Conservation (phyloP, 2,113 vertebrate species). For the Chaetodon trifascialis region DNA sequence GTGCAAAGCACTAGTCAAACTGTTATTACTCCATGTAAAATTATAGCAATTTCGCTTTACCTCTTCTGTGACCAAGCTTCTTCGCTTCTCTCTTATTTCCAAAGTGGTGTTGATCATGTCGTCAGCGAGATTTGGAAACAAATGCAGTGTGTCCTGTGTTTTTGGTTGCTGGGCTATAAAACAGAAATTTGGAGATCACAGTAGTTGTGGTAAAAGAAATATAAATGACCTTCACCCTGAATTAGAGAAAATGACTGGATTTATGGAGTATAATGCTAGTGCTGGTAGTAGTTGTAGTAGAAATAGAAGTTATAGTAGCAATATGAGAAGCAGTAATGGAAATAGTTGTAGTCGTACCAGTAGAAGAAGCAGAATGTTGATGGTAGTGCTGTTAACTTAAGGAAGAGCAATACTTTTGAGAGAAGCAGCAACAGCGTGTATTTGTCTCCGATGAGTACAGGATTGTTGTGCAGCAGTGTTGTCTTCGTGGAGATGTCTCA, state of each 20-base stretch:
- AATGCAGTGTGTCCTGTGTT: too few relatives aligned
- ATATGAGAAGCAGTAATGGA: not conserved
- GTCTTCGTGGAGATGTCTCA: constrained; percentile 61
- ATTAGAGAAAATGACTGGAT: too few relatives aligned
- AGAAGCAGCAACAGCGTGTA: not conserved
- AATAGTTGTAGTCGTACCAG: not conserved
- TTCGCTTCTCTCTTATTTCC: too few relatives aligned
- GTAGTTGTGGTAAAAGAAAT: not conserved
- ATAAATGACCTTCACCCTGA: not conserved
- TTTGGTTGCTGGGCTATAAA: too few relatives aligned
- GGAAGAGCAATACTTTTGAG: not conserved
- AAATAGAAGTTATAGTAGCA: not conserved
- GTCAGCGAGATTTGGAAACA: too few relatives aligned
- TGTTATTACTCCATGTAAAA: too few relatives aligned
- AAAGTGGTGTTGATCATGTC: too few relatives aligned
- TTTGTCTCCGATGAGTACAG: constrained; percentile 6
- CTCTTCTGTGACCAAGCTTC: too few relatives aligned
- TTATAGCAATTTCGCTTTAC: too few relatives aligned
- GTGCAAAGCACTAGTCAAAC: too few relatives aligned
- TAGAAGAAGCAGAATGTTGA: not conserved
- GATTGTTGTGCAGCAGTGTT: constrained; percentile 7
- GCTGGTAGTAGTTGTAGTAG: not conserved
- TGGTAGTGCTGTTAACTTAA: not conserved
- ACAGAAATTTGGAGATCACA: not conserved
- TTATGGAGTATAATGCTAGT: not conserved